These are phyloP conservation scores for Spodoptera picta DNA, from an alignment of 2,888 invertebrate species.

Conservation along the genomic window DNA sequence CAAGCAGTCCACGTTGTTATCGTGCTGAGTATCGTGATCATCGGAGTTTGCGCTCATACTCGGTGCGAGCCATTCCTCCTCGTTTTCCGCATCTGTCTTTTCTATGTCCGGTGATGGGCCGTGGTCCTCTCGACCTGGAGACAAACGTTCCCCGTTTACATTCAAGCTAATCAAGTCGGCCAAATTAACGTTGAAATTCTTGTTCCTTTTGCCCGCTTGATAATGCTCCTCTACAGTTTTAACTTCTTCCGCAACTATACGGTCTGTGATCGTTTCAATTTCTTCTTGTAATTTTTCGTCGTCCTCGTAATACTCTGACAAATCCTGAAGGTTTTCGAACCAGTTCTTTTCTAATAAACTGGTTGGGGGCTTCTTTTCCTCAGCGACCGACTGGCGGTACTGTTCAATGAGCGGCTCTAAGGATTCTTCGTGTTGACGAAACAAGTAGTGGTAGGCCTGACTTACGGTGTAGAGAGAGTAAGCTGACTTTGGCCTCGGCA, in stretches of 20 bases:
- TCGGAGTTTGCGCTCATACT: slow-evolving; percentile 82
- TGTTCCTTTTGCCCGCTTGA: slow-evolving; percentile 61
- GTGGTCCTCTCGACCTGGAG: slow-evolving; percentile 71
- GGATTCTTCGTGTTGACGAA: slow-evolving; percentile 83
- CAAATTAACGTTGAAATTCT: slow-evolving; percentile 83
- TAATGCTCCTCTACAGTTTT: slow-evolving; percentile 61
- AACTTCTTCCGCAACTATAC: slow-evolving; percentile 73
- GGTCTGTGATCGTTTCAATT: slow-evolving; percentile 78
- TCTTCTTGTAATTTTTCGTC: slow-evolving; percentile 77
- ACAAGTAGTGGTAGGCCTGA: slow-evolving; percentile 82
- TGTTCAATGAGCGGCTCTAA: slow-evolving; percentile 80
- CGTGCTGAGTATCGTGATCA: slow-evolving; percentile 69
- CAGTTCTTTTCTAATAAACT: slow-evolving; percentile 76
- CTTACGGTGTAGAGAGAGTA: slow-evolving; percentile 83
- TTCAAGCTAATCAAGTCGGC: slow-evolving; percentile 78
- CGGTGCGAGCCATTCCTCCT: slow-evolving; percentile 85
- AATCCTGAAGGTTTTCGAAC: slow-evolving; percentile 80
- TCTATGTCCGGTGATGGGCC: slow-evolving; percentile 74
- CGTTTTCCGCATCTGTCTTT: slow-evolving; percentile 71
- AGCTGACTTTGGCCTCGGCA: slow-evolving; percentile 77
- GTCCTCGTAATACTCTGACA: slow-evolving; percentile 86
- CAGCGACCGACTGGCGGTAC: slow-evolving; percentile 70
- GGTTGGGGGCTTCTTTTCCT: slow-evolving; percentile 62
- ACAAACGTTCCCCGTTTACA: slow-evolving; percentile 77
- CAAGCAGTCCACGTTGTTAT: slow-evolving; percentile 74